Base-by-base conservation (phyloP, 92 coral and sea anemone genomes). In the Desmophyllum pertusum region DNA sequence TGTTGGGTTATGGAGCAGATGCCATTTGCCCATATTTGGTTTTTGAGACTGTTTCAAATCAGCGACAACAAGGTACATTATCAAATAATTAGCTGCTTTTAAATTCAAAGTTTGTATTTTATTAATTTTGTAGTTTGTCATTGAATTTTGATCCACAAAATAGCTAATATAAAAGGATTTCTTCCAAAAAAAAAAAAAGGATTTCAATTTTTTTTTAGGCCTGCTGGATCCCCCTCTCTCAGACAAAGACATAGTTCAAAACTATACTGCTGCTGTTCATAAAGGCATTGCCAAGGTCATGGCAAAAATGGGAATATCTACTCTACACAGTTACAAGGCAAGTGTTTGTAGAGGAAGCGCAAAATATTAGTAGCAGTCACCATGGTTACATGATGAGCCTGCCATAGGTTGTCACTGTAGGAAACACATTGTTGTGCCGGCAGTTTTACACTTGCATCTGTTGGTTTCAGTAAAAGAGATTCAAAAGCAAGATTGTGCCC, bases 251-350 rank as follows among this genome's bases (percentile, higher is more conserved):
- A 94, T 95, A 9, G 95, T 91, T 31, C 74, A 84, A n/a, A 87
- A 92, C 84, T 94, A 91, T 81, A 84, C 87, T 62, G 73, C 79
- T 53, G 98, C 98, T 45, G 90, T 91, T 1, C 65, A 70, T 59
- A 87, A 84, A 74, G 98, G 98, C 36, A 92, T 96, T 74, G 88
- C 95, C 13, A 96, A 96, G 84, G 98, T 96, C 79, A 96, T 96
- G 98, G 98, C 98, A 31, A 96, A 96, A 85, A 96, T 96, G 98
- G 98, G 98, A 37, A 96, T 96, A 45, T 96, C 98, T 10, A 96
- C 98, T 2, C 88, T 96, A n/a, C 98, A 96, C 75, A 96, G 98
- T 70, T 96, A 96, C 90, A 95, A 95, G 95, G 98, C 87, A 77
- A 64, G 50, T 5, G 4, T 10, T n/a, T 63, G 62, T 42, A 13